Evolutionary conservation across 2,113 vertebrate species (phyloP).

Genomic region (Antechinus stuartii): DNA sequence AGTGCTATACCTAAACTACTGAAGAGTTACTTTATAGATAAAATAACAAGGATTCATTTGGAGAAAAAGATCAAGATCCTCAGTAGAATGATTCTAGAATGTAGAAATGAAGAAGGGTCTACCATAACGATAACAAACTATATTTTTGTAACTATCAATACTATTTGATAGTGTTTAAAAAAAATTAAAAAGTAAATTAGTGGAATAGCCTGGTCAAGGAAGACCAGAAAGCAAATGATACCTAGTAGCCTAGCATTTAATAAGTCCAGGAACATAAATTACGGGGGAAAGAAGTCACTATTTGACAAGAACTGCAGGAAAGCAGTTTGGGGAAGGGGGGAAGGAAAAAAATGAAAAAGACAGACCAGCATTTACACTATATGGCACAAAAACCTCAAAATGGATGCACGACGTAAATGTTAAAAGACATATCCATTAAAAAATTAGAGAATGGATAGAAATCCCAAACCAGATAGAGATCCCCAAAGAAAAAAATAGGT

Average conservation of each 20-base stretch:
- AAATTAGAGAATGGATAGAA: background rate
- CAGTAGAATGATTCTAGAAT: background rate
- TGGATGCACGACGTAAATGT: background rate
- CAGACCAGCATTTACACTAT: background rate
- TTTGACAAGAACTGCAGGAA: background rate
- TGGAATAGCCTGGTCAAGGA: background rate
- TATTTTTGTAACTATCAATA: background rate
- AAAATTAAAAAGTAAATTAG: background rate
- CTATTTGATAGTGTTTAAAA: background rate
- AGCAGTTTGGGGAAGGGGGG: background rate
- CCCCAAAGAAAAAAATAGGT: background rate
- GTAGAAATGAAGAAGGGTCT: background rate
- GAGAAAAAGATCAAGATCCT: background rate
- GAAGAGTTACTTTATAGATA: background rate
- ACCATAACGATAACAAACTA: background rate
- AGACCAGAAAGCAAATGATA: background rate
- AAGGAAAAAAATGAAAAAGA: background rate
- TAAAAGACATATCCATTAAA: background rate
- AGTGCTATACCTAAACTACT: background rate
- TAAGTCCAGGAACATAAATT: background rate
- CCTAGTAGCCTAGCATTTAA: background rate
- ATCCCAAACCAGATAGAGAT: background rate
- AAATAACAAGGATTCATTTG: background rate
- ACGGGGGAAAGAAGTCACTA: background rate
- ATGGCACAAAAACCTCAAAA: background rate